Conservation (phyloP, 2,888 invertebrate genomes). For the Melanchra persicariae region DNA sequence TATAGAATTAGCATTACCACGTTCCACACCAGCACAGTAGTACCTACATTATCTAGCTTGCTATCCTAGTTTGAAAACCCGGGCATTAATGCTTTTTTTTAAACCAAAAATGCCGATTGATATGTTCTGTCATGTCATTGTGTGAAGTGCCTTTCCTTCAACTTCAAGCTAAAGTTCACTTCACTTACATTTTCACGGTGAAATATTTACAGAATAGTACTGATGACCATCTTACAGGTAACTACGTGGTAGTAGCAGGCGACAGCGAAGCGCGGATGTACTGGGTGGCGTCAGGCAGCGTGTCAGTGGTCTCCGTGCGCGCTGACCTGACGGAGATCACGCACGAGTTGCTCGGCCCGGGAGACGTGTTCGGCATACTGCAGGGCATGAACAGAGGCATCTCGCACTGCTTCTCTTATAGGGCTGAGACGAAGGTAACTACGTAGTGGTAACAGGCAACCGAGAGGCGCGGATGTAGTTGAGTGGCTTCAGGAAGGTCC, state of each 20-base stretch:
- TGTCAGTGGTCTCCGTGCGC: conserved; percentile 86
- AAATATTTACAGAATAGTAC: too few species aligned
- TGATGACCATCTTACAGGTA: conserved; percentile 72
- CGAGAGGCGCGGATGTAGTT: conserved; percentile 89
- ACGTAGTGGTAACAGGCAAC: conserved; percentile 88
- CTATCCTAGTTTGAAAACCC: too few species aligned
- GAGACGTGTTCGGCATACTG: conserved; percentile 89
- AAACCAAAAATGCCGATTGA: too few species aligned
- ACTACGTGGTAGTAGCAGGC: conserved; percentile 89
- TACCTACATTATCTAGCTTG: too few species aligned
- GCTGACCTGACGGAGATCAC: conserved; percentile 85
- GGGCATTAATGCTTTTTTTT: too few species aligned
- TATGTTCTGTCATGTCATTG: too few species aligned
- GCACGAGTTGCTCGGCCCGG: conserved; percentile 84
- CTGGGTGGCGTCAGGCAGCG: conserved; percentile 88
- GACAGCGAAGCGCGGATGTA: conserved; percentile 90
- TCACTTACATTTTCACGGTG: too few species aligned
- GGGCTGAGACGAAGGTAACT: conserved; percentile 87
- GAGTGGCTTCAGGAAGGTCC: conserved; percentile 86
- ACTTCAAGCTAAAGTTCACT: too few species aligned
- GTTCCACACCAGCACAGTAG: too few species aligned
- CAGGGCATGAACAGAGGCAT: conserved; percentile 88
- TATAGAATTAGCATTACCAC: too few species aligned
- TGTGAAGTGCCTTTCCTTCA: too few species aligned
- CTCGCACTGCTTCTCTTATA: conserved; percentile 88